A percentile compares a stretch with the other conserved stretches of the same genome.
Conservation (phyloP, 2,797 vertebrate species). For the Phoebastria nigripes region DNA sequence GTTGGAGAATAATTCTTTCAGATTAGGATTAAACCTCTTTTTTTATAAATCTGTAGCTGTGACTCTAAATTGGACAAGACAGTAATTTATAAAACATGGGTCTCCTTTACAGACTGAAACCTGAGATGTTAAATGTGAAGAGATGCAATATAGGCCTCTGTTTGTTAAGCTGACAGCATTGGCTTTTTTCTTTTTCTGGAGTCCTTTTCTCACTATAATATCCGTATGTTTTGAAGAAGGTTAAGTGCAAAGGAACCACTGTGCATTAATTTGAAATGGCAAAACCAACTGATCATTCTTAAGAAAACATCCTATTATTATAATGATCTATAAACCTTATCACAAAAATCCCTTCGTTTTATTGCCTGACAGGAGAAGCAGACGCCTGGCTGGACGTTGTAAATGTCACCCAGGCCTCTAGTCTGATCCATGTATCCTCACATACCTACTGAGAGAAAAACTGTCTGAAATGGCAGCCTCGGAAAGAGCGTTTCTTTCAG, state of each 20-base stretch:
- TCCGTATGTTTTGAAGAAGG: accelerated
- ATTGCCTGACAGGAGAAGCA: not conserved
- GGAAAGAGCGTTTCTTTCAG: not conserved
- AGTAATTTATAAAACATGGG: not conserved
- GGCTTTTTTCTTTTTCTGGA: not conserved
- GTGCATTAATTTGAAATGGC: not conserved
- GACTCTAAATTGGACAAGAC: not conserved
- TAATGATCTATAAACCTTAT: not conserved
- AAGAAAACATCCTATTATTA: not conserved
- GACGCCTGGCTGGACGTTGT: not conserved
- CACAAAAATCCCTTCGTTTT: not conserved
- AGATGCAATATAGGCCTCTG: not conserved
- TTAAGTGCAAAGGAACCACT: not conserved
- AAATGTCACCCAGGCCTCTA: not conserved
- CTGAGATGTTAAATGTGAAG: not conserved
- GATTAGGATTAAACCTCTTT: not conserved
- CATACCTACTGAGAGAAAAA: not conserved
- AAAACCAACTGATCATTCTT: not conserved
- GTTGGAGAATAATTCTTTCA: not conserved
- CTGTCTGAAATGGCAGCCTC: not conserved
- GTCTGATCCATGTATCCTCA: not conserved
- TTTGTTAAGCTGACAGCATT: not conserved
- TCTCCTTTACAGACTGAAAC: not conserved
- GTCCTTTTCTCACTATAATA: not conserved
- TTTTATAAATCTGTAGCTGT: not conserved